Evolutionary conservation across 2,888 invertebrate species (phyloP).

Genomic region (Oegoconia quadripuncta): DNA sequence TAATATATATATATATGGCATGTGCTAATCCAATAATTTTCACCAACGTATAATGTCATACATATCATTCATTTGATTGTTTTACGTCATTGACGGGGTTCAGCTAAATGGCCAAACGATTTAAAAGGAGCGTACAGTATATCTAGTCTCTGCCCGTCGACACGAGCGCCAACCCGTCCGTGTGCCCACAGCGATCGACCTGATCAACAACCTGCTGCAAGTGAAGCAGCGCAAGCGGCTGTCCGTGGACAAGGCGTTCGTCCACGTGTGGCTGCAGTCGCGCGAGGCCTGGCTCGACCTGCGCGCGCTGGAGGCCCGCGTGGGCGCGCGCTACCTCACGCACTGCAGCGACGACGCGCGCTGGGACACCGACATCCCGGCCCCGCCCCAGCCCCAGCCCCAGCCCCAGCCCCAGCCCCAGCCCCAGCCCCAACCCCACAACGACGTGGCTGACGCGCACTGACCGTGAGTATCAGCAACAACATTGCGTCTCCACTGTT

Average conservation of each 20-base stretch:
- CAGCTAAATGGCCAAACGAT: too few species aligned
- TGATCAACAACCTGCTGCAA: conserved; percentile 98
- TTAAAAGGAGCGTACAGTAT: neutral
- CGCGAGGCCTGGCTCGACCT: conserved; percentile 97
- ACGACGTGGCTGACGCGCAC: neutral
- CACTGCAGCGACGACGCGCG: conserved; percentile 58
- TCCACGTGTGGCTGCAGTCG: conserved; percentile 98
- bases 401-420: neutral
- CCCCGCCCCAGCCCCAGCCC: neutral
- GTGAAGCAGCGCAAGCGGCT: conserved; percentile 96
- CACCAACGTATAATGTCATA: too few species aligned
- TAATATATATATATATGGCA: too few species aligned
- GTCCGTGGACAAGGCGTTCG: conserved; percentile 96
- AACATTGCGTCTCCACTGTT: neutral
- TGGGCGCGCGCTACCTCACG: conserved; percentile 62
- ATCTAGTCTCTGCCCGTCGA: neutral
- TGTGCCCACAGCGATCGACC: conserved; percentile 91
- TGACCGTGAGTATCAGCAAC: neutral
- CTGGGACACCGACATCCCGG: conserved; percentile 4
- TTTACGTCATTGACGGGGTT: too few species aligned
- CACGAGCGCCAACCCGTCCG: neutral
- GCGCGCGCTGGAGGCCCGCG: conserved; percentile 85
- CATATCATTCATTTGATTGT: too few species aligned
- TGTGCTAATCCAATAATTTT: too few species aligned
- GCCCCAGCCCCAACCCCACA: neutral